Evolutionary conservation across 2,797 vertebrate genomes (phyloP).

Genomic region (Alca torda): DNA sequence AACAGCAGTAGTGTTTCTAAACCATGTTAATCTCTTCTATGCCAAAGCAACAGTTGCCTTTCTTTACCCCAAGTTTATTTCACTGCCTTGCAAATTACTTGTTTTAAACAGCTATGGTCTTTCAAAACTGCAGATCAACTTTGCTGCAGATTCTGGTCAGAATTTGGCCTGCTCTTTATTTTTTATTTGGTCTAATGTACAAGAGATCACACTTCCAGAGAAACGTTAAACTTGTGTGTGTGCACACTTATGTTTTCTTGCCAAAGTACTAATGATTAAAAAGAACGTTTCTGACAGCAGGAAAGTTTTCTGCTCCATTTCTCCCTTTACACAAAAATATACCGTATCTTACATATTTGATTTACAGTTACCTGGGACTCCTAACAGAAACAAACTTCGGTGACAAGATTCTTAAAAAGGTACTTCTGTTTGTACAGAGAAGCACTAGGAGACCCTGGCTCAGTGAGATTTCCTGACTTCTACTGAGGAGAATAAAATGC

Average conservation of each 20-base stretch:
- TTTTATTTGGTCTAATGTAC: constrained; percentile 76
- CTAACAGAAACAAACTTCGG: constrained; percentile 17
- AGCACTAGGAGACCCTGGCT: not conserved
- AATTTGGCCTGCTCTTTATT: constrained; percentile 46
- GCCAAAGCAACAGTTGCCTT: constrained; percentile 11
- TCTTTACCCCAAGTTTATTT: constrained; percentile 38
- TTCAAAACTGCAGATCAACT: constrained; percentile 10
- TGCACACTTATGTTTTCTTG: constrained; percentile 39
- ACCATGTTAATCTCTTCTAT: not conserved
- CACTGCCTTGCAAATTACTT: constrained; percentile 14
- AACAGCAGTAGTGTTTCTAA: not conserved
- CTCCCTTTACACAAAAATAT: not conserved
- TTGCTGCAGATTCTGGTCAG: constrained; percentile 17
- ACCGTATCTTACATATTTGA: not conserved
- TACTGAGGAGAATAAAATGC: not conserved
- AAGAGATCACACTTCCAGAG: constrained; percentile 68
- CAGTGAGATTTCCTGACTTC: not conserved
- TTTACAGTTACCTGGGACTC: constrained; percentile 39
- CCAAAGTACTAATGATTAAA: constrained; percentile 59
- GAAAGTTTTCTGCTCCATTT: constrained; percentile 61
- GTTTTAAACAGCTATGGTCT: constrained; percentile 3
- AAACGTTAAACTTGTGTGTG: constrained; percentile 57
- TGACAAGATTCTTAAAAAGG: not conserved
- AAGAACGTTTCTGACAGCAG: constrained; percentile 68
- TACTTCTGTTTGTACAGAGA: not conserved